These are phyloP conservation scores for Merops nubicus DNA, from an alignment of 2,113 vertebrate genomes.

Conservation along the genomic window DNA sequence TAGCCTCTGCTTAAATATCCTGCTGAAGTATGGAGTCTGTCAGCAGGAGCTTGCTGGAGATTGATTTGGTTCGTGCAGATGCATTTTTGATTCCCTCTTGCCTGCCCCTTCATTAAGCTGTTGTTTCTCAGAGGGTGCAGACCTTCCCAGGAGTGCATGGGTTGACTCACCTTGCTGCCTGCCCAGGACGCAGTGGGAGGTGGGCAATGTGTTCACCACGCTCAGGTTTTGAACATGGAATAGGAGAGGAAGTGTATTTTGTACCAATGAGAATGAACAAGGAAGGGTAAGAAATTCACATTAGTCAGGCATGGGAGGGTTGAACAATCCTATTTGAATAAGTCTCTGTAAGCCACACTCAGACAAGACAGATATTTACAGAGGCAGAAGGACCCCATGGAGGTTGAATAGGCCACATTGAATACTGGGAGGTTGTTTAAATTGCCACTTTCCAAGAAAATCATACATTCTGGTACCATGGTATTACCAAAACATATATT, in stretches of 20 bases:
- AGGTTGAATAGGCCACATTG: neutral
- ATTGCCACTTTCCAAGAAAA: neutral
- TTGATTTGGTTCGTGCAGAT: neutral
- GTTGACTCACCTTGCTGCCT: neutral
- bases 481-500: neutral
- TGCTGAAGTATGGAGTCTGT: neutral
- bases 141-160: neutral
- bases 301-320: neutral
- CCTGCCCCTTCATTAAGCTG: neutral
- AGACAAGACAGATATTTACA: neutral
- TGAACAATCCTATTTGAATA: neutral
- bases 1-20: neutral
- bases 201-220: fast-evolving
- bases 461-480: neutral
- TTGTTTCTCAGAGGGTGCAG: neutral
- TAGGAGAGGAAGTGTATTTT: neutral
- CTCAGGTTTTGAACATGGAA: neutral
- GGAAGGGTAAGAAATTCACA: neutral
- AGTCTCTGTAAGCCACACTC: neutral
- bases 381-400: neutral
- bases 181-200: fast-evolving
- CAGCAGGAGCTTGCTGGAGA: neutral
- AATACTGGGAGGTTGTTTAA: neutral
- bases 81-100: neutral
- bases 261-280: neutral